Evolutionary conservation across 2,888 invertebrate species (phyloP), one percentile per base, ranked within the genome.

Genomic region (Amiota communis): DNA sequence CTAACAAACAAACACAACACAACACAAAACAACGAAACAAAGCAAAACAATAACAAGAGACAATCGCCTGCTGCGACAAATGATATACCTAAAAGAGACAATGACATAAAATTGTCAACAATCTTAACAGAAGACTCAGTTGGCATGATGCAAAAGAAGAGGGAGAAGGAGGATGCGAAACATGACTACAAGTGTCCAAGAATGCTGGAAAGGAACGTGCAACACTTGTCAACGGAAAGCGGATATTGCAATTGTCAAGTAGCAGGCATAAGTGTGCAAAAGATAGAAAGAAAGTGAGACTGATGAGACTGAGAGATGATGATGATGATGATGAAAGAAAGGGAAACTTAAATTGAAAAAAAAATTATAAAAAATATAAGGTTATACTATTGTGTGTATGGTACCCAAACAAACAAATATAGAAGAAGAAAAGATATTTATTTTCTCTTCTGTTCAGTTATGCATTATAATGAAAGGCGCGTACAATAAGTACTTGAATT

Each of bases 211-310:
- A 36, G 36, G 4, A 36, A 36, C 74, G 74, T 74, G 73, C 78
- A 75, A 77, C 76, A 68, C 67, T 67, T 47, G 53, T 69, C 57
- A n/a, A 73, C 78, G 74, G 76, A 80, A 80, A 84, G 83, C 82
- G 84, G 84, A 83, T 83, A 76, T 79, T 78, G 81, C 81, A 79
- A 83, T 84, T 82, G 82, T 82, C 84, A 79, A 81, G 81, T 80
- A 78, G 69, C 36, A 53, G 46, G 46, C 49, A 68, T 61, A 77
- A 73, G 65, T 71, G 74, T 75, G 77, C 75, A 71, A 73, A 72
- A 73, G 71, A 68, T 72, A 59, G 68, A 61, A 68, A 68, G 61
- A 61, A 61, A 76, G n/a, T n/a, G n/a, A 57, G 68, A n/a, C n/a
- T n/a, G n/a, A n/a, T 74, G 67, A 69, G 75, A 73, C 69, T 74